A percentile compares a stretch with the other conserved stretches of the same genome.
Evolutionary conservation across 2,113 vertebrate species (phyloP).

Genomic region (Platysternon megacephalum): DNA sequence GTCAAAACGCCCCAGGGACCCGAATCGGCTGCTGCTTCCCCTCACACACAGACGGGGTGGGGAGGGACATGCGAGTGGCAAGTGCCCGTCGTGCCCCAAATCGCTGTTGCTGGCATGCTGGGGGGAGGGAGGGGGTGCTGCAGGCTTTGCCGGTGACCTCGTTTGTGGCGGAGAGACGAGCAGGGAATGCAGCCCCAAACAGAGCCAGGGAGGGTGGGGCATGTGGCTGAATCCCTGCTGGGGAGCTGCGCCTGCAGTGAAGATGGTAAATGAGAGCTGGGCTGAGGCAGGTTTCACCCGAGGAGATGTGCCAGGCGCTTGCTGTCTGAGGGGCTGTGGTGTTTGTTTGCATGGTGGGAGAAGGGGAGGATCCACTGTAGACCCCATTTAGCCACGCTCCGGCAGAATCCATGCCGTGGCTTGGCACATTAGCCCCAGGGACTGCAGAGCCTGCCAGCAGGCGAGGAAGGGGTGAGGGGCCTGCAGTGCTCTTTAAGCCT

Average conservation of each 20-base stretch:
- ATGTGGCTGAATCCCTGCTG: not conserved
- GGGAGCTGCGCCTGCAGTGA: constrained; percentile 55
- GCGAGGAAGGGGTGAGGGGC: not conserved
- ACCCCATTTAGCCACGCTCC: not conserved
- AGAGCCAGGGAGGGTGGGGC: accelerated
- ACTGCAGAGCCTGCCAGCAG: not conserved
- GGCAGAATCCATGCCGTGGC: not conserved
- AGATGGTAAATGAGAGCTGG: constrained; percentile 43
- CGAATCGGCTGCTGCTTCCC: not conserved
- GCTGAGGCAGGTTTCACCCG: not conserved
- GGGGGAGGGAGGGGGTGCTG: not conserved
- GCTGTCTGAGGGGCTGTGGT: no score
- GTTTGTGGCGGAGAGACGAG: not conserved
- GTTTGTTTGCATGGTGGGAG: no score
- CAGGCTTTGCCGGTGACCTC: not conserved
- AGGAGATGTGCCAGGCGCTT: no score
- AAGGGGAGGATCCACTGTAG: no score
- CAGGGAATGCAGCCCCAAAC: not conserved
- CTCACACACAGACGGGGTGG: not conserved
- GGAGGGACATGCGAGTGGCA: not conserved
- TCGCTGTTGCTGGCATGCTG: not conserved
- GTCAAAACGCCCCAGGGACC: not conserved
- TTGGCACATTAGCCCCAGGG: accelerated
- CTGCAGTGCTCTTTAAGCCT: not conserved
- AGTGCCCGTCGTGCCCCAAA: not conserved